phyloP scores from a whole-genome alignment of 2,888 invertebrate species.

The Entomobrya proxima region DNA sequence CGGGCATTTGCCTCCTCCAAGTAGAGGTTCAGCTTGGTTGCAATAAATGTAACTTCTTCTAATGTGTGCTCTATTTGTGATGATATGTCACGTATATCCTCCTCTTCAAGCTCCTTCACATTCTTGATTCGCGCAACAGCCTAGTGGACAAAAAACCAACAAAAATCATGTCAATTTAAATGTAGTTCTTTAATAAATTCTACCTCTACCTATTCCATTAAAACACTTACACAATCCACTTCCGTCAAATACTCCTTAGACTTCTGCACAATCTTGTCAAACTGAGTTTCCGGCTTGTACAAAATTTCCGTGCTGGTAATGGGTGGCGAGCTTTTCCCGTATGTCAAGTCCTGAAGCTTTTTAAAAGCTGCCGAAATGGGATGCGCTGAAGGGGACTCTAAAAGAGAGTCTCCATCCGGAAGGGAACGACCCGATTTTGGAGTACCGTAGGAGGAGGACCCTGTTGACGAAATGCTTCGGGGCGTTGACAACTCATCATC shows the following conservation, averaged over 20 bases:
- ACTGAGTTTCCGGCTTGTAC: conserved; percentile 35
- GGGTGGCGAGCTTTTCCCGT: background rate
- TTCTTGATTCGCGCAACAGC: conserved; percentile 28
- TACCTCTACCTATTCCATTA: background rate
- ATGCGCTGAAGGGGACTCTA: background rate
- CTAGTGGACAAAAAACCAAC: background rate
- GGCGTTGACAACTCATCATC: background rate
- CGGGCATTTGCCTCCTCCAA: conserved; percentile 32
- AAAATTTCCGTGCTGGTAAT: background rate
- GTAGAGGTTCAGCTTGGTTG: background rate
- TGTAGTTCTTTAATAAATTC: background rate
- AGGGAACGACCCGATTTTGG: background rate
- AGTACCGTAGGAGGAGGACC: background rate
- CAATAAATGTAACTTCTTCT: conserved; percentile 18
- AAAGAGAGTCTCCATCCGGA: background rate
- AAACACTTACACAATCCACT: conserved; percentile 31
- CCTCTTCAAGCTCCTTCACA: background rate
- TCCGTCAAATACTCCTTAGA: conserved; percentile 27
- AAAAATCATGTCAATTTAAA: background rate
- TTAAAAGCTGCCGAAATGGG: conserved; percentile 11
- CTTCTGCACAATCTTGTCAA: conserved; percentile 47
- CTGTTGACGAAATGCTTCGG: background rate
- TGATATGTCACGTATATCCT: conserved; percentile 15
- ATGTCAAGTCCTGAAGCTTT: background rate
- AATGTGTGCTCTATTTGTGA: conserved; percentile 30